These are phyloP conservation scores for Griposia aprilina DNA, from an alignment of 2,888 invertebrate species.

Conservation along the genomic window DNA sequence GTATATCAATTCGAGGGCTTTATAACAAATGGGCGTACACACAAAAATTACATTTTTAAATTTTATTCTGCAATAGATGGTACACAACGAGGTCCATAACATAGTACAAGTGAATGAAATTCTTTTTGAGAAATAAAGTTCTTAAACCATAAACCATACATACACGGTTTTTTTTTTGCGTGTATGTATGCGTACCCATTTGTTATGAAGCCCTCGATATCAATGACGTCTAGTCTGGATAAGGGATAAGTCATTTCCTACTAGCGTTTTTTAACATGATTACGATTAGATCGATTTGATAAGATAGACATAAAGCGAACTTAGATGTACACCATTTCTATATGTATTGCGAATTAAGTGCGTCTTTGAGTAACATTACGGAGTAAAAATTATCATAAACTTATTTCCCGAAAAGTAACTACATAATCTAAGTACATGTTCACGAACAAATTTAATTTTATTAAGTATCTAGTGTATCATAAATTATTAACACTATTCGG, in stretches of 20 bases:
- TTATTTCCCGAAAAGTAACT: constrained; percentile 27
- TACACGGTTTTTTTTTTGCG: too few species aligned
- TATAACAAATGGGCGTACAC: too few species aligned
- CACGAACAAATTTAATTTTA: constrained; percentile 62
- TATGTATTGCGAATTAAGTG: constrained; percentile 21
- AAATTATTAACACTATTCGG: constrained; percentile 75
- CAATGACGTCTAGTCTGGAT: constrained; percentile 16
- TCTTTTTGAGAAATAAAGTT: too few species aligned
- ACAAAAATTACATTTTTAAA: too few species aligned
- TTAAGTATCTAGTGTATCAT: constrained; percentile 69
- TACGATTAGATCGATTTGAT: constrained; percentile 18
- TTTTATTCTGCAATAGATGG: too few species aligned
- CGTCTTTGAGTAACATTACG: constrained; percentile 24
- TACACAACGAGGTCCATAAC: too few species aligned
- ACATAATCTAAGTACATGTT: constrained; percentile 45
- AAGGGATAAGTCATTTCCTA: constrained; percentile 11
- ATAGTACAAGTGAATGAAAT: too few species aligned
- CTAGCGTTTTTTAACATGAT: constrained; percentile 5
- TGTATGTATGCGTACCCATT: too few species aligned
- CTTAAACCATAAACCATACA: too few species aligned
- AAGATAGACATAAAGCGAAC: not conserved
- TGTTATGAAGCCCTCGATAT: too few species aligned
- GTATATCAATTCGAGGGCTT: not conserved
- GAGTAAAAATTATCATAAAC: constrained; percentile 24
- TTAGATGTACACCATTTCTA: constrained; percentile 1